Percentiles rank a stretch among this genome's conserved stretches.
phyloP scores from a whole-genome alignment of 1,140 invertebrate species.

The Diachasma alloeum region DNA sequence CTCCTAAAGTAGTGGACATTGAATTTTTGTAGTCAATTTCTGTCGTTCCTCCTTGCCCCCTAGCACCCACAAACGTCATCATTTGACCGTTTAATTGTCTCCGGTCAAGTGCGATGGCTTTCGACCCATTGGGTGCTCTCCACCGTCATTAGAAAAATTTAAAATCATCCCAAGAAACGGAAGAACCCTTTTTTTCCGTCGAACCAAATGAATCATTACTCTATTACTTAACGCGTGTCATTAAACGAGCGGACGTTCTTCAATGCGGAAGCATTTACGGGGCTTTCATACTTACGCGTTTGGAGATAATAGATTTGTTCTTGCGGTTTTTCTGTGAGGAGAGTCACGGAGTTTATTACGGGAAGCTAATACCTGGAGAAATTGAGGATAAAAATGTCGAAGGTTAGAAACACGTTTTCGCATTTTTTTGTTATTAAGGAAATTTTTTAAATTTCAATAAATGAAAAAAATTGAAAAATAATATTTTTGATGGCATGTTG shows the following conservation, averaged over 20 bases:
- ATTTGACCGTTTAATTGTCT: not conserved
- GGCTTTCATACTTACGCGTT: conserved; percentile 24
- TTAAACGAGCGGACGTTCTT: conserved; percentile 28
- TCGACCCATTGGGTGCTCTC: not conserved
- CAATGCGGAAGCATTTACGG: conserved; percentile 28
- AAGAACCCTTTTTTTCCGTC: not conserved
- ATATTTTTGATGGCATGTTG: too few relatives aligned
- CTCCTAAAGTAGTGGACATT: not conserved
- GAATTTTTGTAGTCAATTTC: not conserved
- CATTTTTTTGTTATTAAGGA: not conserved
- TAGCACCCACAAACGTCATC: not conserved
- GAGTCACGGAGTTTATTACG: not conserved
- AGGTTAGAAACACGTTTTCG: not conserved
- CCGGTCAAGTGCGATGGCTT: not conserved
- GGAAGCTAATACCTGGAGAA: not conserved
- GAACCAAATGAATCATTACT: conserved; percentile 21
- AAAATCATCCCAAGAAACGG: not conserved
- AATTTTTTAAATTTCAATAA: not conserved
- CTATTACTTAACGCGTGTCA: conserved; percentile 31
- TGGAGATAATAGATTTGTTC: conserved; percentile 21
- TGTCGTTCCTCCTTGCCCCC: not conserved
- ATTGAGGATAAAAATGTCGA: not conserved
- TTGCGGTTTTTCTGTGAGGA: conserved; percentile 9
- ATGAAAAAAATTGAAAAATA: not conserved
- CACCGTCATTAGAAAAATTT: not conserved